These are phyloP conservation scores for Zosterops japonicus DNA, from an alignment of 2,113 vertebrate species.

Conservation along the genomic window DNA sequence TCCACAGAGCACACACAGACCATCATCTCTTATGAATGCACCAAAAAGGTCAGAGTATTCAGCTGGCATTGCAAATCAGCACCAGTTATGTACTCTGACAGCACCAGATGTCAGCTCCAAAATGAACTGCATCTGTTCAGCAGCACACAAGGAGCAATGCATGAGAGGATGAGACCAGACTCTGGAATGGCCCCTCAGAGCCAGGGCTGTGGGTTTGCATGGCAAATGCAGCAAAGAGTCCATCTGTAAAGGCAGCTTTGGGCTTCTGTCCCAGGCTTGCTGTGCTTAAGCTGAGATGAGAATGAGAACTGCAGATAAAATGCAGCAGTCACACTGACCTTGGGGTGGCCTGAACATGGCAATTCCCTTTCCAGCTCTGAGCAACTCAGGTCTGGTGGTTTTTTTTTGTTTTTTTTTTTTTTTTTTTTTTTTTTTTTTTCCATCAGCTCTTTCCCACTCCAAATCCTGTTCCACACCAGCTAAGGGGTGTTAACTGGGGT, in stretches of 20 bases:
- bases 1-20: background rate
- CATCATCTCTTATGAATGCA: slow-evolving; percentile 7
- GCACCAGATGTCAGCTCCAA: slow-evolving; percentile 62
- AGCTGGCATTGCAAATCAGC: slow-evolving; percentile 62
- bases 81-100: slow-evolving; percentile 55
- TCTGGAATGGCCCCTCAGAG: background rate
- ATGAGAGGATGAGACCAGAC: background rate
- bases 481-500: background rate
- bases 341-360: background rate
- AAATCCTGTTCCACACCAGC: background rate
- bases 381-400: background rate
- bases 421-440: fast-evolving
- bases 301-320: background rate
- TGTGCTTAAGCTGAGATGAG: background rate
- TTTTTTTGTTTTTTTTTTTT: fast-evolving
- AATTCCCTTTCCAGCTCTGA: background rate
- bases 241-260: background rate
- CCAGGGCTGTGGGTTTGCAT: background rate
- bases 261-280: background rate
- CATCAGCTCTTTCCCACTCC: background rate
- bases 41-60: slow-evolving; percentile 22
- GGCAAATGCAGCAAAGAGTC: background rate
- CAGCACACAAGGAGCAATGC: background rate
- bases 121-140: slow-evolving; percentile 56
- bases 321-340: background rate